phyloP scores from a whole-genome alignment of 2,888 invertebrate species.

The Electrophaes corylata region DNA sequence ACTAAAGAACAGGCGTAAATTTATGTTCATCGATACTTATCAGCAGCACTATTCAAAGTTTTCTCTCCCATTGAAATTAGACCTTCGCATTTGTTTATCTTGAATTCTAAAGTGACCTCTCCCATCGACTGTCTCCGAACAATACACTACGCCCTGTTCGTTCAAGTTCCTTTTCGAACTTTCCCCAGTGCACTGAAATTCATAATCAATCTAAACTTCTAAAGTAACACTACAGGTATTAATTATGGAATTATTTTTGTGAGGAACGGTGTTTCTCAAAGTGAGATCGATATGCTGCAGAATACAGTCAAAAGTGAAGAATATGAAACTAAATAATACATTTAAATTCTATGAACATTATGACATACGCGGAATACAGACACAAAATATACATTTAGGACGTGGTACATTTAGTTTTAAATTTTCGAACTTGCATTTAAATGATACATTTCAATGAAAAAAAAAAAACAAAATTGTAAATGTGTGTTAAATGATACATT shows the following conservation, averaged over 20 bases:
- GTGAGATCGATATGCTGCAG: conserved; percentile 17
- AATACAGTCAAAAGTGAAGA: background rate
- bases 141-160: conserved; percentile 23
- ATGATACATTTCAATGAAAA: too few relatives aligned
- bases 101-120: conserved; percentile 29
- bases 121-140: conserved; percentile 20
- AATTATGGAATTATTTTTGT: conserved; percentile 11
- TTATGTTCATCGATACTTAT: conserved; percentile 19
- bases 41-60: conserved; percentile 19
- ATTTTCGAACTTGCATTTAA: too few relatives aligned
- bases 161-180: conserved; percentile 19
- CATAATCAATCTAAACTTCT: conserved; percentile 25
- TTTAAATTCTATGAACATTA: too few relatives aligned
- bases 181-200: conserved; percentile 22
- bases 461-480: too few relatives aligned
- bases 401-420: too few relatives aligned
- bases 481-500: too few relatives aligned
- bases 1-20: conserved; percentile 14
- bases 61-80: conserved; percentile 27
- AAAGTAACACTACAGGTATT: conserved; percentile 11
- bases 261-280: conserved; percentile 16
- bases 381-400: too few relatives aligned
- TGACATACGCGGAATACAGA: too few relatives aligned
- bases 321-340: background rate
- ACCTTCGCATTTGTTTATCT: conserved; percentile 29